Base-by-base conservation (phyloP, 2,888 invertebrate genomes). In the Sinhomidia bicolor region DNA sequence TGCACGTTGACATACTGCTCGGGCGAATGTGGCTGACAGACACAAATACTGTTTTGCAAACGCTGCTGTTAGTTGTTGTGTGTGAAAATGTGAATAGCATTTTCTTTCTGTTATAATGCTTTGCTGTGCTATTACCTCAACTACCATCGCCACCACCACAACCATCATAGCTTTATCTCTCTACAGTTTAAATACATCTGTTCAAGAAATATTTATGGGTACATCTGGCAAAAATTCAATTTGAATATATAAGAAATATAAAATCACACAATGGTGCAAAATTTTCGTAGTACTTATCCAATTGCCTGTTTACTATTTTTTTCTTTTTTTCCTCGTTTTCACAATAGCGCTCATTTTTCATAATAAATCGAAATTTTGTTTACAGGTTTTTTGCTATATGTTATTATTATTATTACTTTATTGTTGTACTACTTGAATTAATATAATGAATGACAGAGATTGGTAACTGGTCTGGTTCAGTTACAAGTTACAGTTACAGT, bases 151-250 rank as follows among this genome's bases (percentile, higher is more conserved):
- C 57, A n/a, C 51, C n/a, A 14, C 3, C 51, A 9, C 62, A 1
- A 65, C n/a, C 9, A n/a, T 5, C 32, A 1, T 65, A 36, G 36
- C 36, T n/a, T 7, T 36, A 36, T 7, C 36, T 36, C 36, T 36
- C 36, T n/a, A n/a, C n/a, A 36, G 36, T 7, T 36, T 36, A 36
- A 36, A 36, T 71, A 71, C 44, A 71, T 71, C 44, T 71, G 71
- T 20, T 41, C 71, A 41, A 78, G 54, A 78, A 54, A 57, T 78
- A 79, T 85, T 78, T 85, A 79, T 85, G 78, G 85, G 85, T 85
- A 65, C 85, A 85, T 79, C 79, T 85, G 85, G 79, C 85, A 85
- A 51, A 76, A 76, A 26, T 81, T 85, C 84, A 85, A 60, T 26
- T 44, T 17, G 60, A 84, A 62, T 65, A 51, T 4, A 54, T 9